Conservation (phyloP, 1,140 invertebrate species). For the Drosophila repletoides region DNA sequence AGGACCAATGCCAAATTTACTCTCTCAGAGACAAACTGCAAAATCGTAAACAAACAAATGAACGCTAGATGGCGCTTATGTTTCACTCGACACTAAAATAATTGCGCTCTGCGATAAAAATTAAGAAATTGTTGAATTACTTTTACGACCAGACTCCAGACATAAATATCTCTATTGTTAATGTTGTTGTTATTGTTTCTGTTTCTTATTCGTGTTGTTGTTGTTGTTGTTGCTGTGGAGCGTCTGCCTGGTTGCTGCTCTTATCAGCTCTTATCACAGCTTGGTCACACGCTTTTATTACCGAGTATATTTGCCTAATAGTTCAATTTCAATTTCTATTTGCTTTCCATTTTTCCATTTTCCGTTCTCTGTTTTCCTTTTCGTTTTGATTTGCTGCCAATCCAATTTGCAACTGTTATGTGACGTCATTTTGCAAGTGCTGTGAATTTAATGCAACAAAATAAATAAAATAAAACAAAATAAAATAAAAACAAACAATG, state of each 20-base stretch:
- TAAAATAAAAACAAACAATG: constrained; percentile 8
- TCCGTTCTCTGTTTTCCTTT: too few relatives aligned
- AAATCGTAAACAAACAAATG: constrained; percentile 69
- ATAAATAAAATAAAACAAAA: constrained; percentile 23
- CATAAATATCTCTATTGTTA: constrained; percentile 58
- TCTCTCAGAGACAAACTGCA: constrained; percentile 78
- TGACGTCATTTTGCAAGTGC: constrained; percentile 74
- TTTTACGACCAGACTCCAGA: constrained; percentile 44
- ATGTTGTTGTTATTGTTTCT: constrained; percentile 20
- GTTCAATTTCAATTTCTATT: constrained; percentile 42
- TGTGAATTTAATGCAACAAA: constrained; percentile 56
- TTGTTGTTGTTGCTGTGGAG: constrained; percentile 24
- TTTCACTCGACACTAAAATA: constrained; percentile 67
- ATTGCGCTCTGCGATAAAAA: constrained; percentile 58
- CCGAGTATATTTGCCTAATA: constrained; percentile 75
- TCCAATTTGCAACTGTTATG: constrained; percentile 66
- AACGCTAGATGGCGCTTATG: constrained; percentile 68
- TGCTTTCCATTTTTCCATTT: constrained; percentile 15
- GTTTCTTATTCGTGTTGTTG: constrained; percentile 9
- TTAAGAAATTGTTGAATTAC: constrained; percentile 80
- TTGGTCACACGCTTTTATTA: constrained; percentile 72
- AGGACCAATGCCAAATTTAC: constrained; percentile 48
- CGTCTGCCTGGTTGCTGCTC: constrained; percentile 45
- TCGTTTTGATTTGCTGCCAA: constrained; percentile 67
- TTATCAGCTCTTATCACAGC: constrained; percentile 66